These are phyloP conservation scores for Rallus crepitans DNA, from an alignment of 2,797 vertebrate genomes.

Conservation along the genomic window DNA sequence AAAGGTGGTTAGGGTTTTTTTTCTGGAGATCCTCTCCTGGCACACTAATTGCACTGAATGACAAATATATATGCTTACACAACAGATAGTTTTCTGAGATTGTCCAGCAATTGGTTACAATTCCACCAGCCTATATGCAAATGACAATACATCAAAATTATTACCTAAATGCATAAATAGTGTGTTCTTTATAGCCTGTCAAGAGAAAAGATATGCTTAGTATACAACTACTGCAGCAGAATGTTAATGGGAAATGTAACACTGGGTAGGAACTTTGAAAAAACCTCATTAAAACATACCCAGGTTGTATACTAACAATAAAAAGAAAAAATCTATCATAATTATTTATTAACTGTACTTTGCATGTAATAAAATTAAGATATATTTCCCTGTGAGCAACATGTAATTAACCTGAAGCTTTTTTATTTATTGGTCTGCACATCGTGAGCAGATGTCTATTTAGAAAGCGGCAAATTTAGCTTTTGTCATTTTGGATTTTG, in stretches of 20 bases:
- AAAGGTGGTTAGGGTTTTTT: background rate
- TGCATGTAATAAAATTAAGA: background rate
- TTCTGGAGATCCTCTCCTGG: background rate
- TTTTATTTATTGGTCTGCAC: constrained; percentile 19
- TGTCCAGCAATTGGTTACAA: background rate
- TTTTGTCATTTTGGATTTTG: constrained; percentile 42
- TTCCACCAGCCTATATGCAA: background rate
- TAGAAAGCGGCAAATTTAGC: constrained; percentile 4
- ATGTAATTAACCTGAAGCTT: background rate
- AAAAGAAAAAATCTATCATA: background rate
- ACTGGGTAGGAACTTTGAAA: background rate
- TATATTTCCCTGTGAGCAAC: background rate
- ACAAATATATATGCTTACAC: fast-evolving
- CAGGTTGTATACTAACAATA: background rate
- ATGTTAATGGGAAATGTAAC: constrained; percentile 12
- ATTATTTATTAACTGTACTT: background rate
- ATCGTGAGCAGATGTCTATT: background rate
- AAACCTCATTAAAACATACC: background rate
- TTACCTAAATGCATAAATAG: background rate
- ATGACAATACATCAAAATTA: background rate
- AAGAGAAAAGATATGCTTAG: constrained; percentile 32
- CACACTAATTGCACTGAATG: background rate
- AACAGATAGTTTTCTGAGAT: background rate
- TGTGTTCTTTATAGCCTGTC: background rate
- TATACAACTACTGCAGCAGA: background rate